Evolutionary conservation across 2,113 vertebrate genomes (phyloP).

Genomic region (Rhodinocichla rosea): DNA sequence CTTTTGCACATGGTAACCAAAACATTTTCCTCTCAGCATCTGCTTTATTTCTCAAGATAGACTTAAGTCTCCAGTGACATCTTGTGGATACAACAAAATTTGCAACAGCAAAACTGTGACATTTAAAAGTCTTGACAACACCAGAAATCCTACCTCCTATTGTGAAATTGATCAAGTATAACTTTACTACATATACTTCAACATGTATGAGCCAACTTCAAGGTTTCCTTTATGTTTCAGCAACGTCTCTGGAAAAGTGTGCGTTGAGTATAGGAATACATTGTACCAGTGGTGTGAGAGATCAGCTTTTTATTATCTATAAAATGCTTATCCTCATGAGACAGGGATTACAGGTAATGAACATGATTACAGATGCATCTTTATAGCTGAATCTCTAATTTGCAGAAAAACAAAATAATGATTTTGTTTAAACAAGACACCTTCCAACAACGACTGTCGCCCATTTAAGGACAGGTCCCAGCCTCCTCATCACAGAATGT

Average conservation of each 20-base stretch:
- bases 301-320: background rate
- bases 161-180: background rate
- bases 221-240: background rate
- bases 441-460: background rate
- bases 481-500: background rate
- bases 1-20: background rate
- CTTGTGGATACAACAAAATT: background rate
- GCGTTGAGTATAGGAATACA: background rate
- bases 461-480: background rate
- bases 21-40: background rate
- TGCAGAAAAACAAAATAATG: background rate
- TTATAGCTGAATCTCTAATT: background rate
- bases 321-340: fast-evolving
- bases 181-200: background rate
- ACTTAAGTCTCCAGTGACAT: conserved; percentile 34
- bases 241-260: background rate
- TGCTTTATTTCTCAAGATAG: background rate
- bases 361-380: background rate
- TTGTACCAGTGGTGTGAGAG: background rate
- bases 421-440: background rate
- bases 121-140: background rate
- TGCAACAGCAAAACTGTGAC: background rate
- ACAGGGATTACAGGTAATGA: background rate
- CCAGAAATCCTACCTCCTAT: background rate
- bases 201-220: background rate